A percentile compares a stretch with the other conserved stretches of the same genome.
These are phyloP conservation scores for Muscidifurax raptorellus DNA, from an alignment of 1,140 invertebrate genomes.

Conservation along the genomic window DNA sequence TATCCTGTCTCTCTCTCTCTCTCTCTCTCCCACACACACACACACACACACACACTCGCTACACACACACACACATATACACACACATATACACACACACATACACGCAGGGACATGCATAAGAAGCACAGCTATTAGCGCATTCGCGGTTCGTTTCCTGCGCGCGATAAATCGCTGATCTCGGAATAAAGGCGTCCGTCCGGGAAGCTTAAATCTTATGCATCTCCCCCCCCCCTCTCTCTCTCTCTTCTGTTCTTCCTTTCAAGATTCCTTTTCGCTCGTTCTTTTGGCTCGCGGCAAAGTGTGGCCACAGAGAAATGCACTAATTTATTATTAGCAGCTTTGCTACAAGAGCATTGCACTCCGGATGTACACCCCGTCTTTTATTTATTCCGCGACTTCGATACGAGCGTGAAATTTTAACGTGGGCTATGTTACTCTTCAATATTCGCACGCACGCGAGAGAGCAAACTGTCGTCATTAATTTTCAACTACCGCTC, in stretches of 20 bases:
- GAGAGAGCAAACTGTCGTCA: too few relatives aligned
- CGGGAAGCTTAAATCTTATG: slow-evolving; percentile 32
- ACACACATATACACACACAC: neutral
- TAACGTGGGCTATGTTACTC: too few relatives aligned
- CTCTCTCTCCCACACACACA: too few relatives aligned
- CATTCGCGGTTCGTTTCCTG: slow-evolving; percentile 10
- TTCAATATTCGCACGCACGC: too few relatives aligned
- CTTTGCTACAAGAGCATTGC: neutral
- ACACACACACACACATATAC: too few relatives aligned
- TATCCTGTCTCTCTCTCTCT: neutral
- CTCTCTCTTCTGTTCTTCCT: neutral
- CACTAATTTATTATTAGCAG: slow-evolving; percentile 12
- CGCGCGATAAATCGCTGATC: slow-evolving; percentile 41
- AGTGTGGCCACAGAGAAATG: neutral
- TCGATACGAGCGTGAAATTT: too few relatives aligned
- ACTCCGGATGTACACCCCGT: neutral
- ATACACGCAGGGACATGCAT: neutral
- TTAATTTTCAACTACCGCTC: neutral
- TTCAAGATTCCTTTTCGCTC: neutral
- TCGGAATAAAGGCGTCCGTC: slow-evolving; percentile 36
- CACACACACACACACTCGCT: too few relatives aligned
- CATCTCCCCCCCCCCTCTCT: neutral
- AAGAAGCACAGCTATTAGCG: neutral
- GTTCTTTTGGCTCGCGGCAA: neutral
- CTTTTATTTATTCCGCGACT: neutral